Conservation (phyloP, 2,888 invertebrate species). For the Eumerus sabulonum region DNA sequence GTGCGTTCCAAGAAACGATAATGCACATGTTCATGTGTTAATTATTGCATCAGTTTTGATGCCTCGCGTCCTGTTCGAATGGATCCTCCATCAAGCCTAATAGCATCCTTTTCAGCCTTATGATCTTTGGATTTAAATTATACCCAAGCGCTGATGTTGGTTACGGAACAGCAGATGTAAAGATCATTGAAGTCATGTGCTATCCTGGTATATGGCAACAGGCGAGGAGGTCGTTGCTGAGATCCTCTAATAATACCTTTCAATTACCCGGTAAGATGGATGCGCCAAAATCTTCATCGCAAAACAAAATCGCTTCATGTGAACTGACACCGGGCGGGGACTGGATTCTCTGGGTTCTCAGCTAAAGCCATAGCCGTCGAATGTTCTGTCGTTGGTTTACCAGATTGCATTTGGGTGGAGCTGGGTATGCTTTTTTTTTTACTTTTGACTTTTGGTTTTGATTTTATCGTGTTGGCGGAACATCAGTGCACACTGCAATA, state of each 20-base stretch:
- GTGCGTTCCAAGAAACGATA: slow-evolving; percentile 51
- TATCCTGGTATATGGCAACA: slow-evolving; percentile 7
- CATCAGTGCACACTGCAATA: slow-evolving; percentile 34
- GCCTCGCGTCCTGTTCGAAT: slow-evolving; percentile 32
- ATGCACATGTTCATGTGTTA: slow-evolving; percentile 64
- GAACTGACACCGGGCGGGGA: slow-evolving; percentile 34
- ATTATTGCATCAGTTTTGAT: slow-evolving; percentile 66
- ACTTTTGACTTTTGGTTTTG: neutral
- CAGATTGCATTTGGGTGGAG: slow-evolving; percentile 40
- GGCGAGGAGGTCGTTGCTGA: slow-evolving; percentile 41
- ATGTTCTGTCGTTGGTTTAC: slow-evolving; percentile 39
- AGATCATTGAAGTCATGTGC: slow-evolving; percentile 52
- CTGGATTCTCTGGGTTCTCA: too few relatives aligned
- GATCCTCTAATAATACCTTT: slow-evolving; percentile 68
- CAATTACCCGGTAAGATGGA: slow-evolving; percentile 66
- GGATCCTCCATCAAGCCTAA: slow-evolving; percentile 29
- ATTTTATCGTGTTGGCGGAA: slow-evolving; percentile 27
- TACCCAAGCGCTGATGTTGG: slow-evolving; percentile 11
- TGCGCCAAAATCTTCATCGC: slow-evolving; percentile 64
- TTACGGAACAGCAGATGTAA: slow-evolving; percentile 44
- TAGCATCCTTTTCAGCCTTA: slow-evolving; percentile 64
- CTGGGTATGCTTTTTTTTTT: slow-evolving; percentile 12
- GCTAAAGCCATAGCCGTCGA: slow-evolving; percentile 22
- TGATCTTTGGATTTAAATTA: slow-evolving; percentile 67
- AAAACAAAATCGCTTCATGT: slow-evolving; percentile 55